Evolutionary conservation across 2,888 invertebrate genomes (phyloP), one percentile per base, ranked within the genome.

Genomic region (Smittia sp.): DNA sequence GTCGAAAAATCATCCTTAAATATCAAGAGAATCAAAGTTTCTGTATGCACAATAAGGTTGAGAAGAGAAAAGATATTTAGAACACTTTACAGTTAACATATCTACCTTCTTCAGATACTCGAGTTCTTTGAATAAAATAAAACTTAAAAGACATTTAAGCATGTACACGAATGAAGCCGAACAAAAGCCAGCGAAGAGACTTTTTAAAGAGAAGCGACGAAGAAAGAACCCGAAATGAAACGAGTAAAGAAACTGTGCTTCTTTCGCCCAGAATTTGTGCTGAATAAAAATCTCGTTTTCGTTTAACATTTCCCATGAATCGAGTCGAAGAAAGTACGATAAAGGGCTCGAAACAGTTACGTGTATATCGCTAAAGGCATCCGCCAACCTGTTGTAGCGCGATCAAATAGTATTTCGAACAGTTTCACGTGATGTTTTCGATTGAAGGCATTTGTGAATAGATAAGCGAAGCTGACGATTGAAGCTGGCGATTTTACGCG

Each of bases 281-380:
- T 72, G 72, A 72, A 62, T 72, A 72, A 72, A 72, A 72, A 62
- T 72, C 72, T 72, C 52, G 72, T 72, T 72, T 72, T 58, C 58
- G 22, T 58, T 58, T 58, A 3, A 46, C 22, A 58, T 58, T 58
- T 58, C 9, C 3, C 22, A 4, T 58, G 58, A 58, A 9, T 11
- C 4, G 9, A n/a, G 15, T 58, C 20, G 18, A 58, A 15, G 46
- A 32, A 15, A 46, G 13, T 15, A 58, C n/a, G 13, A 22, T 58
- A 22, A 22, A 58, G 58, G 58, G 58, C 46, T n/a, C 58, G 18
- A 3, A 58, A 58, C 58, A 58, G 58, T 58, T 58, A 58, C n/a
- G n/a, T n/a, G n/a, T 58, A 2, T 13, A 58, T 58, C 18, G 58
- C 58, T 58, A 22, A 58, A 58, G 46, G 46, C 46, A 46, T n/a